A percentile compares a stretch with the other conserved stretches of the same genome.
Conservation (phyloP, 2,888 invertebrate species). For the Epirrhoe tristata region DNA sequence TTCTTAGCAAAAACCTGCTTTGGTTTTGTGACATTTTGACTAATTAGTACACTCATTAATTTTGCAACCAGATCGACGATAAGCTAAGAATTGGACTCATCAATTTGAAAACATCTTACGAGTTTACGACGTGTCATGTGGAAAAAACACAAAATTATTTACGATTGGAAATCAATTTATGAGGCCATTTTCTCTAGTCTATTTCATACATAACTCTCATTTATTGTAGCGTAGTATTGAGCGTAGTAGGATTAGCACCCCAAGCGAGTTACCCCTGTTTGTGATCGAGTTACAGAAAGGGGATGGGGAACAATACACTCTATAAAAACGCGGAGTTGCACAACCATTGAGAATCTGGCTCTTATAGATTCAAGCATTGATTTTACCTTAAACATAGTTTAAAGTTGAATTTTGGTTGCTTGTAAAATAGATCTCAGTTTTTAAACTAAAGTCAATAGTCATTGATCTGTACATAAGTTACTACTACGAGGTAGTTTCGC, state of each 20-base stretch:
- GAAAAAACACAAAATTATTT: background rate
- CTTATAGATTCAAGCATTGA: too few species aligned
- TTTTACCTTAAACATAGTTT: too few species aligned
- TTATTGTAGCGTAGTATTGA: too few species aligned
- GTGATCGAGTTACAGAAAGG: background rate
- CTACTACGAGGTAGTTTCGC: too few species aligned
- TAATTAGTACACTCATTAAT: slow-evolving; percentile 16
- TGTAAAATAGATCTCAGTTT: too few species aligned
- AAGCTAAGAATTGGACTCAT: slow-evolving; percentile 4
- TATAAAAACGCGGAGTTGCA: background rate
- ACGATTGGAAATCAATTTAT: background rate
- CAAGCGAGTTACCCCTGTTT: background rate
- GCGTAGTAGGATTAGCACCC: background rate
- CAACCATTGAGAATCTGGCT: background rate
- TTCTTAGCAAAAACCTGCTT: slow-evolving; percentile 11
- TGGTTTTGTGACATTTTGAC: slow-evolving; percentile 16
- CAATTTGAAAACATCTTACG: background rate
- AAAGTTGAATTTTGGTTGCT: too few species aligned
- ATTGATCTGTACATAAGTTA: too few species aligned
- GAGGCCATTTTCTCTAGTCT: background rate
- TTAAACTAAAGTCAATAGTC: too few species aligned
- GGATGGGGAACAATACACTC: background rate
- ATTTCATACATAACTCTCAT: too few species aligned
- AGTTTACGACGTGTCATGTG: slow-evolving; percentile 2
- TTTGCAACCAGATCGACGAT: slow-evolving; percentile 14